These are phyloP conservation scores for Bombycilla garrulus DNA, from an alignment of 2,113 vertebrate species.

Conservation along the genomic window DNA sequence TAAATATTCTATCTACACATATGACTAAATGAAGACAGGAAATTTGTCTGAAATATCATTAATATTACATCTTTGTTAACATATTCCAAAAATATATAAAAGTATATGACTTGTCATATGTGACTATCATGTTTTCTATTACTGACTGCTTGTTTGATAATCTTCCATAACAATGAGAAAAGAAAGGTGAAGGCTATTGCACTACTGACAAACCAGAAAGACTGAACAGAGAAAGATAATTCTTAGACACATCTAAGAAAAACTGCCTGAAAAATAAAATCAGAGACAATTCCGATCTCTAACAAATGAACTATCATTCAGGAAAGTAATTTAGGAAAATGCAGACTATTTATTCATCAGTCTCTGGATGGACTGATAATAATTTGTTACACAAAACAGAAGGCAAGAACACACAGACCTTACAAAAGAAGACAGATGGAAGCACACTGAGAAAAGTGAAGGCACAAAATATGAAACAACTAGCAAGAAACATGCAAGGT, in stretches of 20 bases:
- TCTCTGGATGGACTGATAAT: not conserved
- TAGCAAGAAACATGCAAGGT: not conserved
- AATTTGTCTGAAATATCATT: not conserved
- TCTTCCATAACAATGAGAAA: not conserved
- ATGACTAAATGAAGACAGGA: not conserved
- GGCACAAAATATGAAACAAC: not conserved
- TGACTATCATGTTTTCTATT: not conserved
- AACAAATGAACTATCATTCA: fast-evolving
- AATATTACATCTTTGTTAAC: not conserved
- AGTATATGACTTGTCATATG: not conserved
- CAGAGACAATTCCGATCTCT: not conserved
- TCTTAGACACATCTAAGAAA: not conserved
- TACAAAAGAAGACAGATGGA: not conserved
- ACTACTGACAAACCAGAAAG: not conserved
- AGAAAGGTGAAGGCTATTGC: not conserved
- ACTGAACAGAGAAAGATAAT: not conserved
- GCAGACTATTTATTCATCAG: not conserved
- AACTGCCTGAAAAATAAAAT: not conserved
- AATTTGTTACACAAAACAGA: not conserved
- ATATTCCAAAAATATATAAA: not conserved
- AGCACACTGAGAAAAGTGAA: not conserved
- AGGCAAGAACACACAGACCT: not conserved
- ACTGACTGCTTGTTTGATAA: not conserved
- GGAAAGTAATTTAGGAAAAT: not conserved
- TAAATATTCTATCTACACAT: not conserved